Conservation (phyloP, 2,113 vertebrate genomes). For the Neogale vison region DNA sequence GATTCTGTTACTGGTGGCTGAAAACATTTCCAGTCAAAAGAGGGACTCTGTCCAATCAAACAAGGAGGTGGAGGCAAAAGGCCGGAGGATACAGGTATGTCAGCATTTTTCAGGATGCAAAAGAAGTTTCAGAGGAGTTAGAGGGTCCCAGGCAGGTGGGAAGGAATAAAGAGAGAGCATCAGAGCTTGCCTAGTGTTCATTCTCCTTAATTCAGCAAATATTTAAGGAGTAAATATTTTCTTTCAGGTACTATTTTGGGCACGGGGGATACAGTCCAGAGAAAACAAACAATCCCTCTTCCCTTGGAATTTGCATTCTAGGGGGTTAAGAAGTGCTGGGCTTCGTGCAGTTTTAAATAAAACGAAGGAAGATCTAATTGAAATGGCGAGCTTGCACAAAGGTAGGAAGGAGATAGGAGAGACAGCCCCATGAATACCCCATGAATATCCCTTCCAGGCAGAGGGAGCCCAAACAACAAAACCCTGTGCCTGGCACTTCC, state of each 20-base stretch:
- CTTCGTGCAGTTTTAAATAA: not conserved
- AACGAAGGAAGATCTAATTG: not conserved
- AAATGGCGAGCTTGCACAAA: not conserved
- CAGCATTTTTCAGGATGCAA: not conserved
- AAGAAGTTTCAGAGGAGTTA: not conserved
- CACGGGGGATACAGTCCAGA: not conserved
- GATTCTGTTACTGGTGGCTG: not conserved
- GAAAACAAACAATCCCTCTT: not conserved
- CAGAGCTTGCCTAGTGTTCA: not conserved
- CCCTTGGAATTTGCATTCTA: not conserved
- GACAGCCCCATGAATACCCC: accelerated
- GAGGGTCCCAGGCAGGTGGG: not conserved
- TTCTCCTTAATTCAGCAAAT: not conserved
- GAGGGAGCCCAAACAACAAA: not conserved
- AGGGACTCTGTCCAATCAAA: not conserved
- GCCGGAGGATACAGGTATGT: not conserved
- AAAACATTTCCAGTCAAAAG: constrained; percentile 2
- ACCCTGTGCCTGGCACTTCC: not conserved
- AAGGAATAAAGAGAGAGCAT: not conserved
- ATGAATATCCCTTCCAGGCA: not conserved
- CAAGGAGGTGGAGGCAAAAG: not conserved
- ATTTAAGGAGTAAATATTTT: not conserved
- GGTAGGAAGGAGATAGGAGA: not conserved
- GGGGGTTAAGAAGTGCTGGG: not conserved
- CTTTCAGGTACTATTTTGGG: not conserved